These are phyloP conservation scores for Salminus brasiliensis DNA, from an alignment of 2,113 vertebrate genomes.

Conservation along the genomic window DNA sequence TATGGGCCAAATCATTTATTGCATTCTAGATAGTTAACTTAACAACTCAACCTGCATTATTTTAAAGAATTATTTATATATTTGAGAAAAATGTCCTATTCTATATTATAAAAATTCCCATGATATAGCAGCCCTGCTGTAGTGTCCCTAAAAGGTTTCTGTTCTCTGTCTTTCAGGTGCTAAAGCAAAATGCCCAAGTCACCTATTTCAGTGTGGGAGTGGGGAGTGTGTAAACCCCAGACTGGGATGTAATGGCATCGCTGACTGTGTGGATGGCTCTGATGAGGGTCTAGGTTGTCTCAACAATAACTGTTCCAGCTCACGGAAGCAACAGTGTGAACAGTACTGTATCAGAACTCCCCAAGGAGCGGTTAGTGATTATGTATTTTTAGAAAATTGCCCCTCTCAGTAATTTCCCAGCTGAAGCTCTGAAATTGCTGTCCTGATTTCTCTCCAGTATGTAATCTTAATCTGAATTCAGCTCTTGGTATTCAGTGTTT, in stretches of 20 bases:
- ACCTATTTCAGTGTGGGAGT: conserved; percentile 78
- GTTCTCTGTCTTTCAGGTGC: conserved; percentile 79
- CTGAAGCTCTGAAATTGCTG: neutral
- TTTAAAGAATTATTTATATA: too few relatives aligned
- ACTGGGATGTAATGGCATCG: conserved; percentile 78
- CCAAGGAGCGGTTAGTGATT: conserved; percentile 78
- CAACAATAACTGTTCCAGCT: conserved; percentile 63
- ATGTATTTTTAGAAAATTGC: neutral
- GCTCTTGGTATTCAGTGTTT: too few relatives aligned
- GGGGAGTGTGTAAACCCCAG: conserved; percentile 74
- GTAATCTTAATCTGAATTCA: too few relatives aligned
- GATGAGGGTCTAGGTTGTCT: conserved; percentile 83
- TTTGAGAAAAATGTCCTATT: too few relatives aligned
- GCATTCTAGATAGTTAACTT: too few relatives aligned
- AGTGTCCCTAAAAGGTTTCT: neutral
- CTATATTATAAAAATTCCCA: too few relatives aligned
- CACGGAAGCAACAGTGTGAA: conserved; percentile 66
- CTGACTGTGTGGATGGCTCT: conserved; percentile 80
- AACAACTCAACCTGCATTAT: too few relatives aligned
- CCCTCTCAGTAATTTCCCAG: neutral
- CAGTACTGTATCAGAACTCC: conserved; percentile 82
- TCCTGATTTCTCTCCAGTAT: too few relatives aligned
- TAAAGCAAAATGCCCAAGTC: conserved; percentile 66
- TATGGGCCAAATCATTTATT: too few relatives aligned
- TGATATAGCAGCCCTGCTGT: neutral